These are phyloP conservation scores for Formica selysi DNA, from an alignment of 1,140 invertebrate genomes.

Conservation along the genomic window DNA sequence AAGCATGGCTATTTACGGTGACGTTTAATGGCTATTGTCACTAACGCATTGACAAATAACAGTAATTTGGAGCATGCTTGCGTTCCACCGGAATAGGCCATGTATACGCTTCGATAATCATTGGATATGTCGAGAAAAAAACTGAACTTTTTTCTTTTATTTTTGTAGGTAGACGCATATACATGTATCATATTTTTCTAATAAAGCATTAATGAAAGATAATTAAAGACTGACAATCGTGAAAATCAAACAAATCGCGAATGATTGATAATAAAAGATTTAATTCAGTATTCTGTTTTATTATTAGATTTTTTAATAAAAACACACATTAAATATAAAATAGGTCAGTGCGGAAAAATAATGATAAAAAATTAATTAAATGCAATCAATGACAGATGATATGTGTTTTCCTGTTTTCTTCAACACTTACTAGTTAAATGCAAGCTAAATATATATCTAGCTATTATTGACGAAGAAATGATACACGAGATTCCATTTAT, in stretches of 20 bases:
- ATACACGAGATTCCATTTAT: neutral
- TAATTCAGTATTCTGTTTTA: neutral
- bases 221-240: neutral
- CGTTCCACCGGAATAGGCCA: neutral
- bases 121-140: neutral
- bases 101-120: conserved; percentile 26
- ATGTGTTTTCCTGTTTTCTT: conserved; percentile 6
- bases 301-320: neutral
- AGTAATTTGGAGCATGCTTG: neutral
- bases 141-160: neutral
- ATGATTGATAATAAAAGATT: neutral
- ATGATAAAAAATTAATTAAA: neutral
- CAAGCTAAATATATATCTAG: neutral
- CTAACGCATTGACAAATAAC: neutral
- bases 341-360: neutral
- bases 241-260: neutral
- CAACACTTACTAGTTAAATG: neutral
- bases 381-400: neutral
- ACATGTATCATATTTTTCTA: neutral
- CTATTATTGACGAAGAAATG: conserved; percentile 17
- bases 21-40: conserved; percentile 8
- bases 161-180: neutral
- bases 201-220: neutral
- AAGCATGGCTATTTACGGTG: neutral
- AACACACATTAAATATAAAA: neutral